Percentiles rank a stretch among this genome's conserved stretches.
phyloP scores from a whole-genome alignment of 2,888 invertebrate genomes.

The Hyalella azteca region DNA sequence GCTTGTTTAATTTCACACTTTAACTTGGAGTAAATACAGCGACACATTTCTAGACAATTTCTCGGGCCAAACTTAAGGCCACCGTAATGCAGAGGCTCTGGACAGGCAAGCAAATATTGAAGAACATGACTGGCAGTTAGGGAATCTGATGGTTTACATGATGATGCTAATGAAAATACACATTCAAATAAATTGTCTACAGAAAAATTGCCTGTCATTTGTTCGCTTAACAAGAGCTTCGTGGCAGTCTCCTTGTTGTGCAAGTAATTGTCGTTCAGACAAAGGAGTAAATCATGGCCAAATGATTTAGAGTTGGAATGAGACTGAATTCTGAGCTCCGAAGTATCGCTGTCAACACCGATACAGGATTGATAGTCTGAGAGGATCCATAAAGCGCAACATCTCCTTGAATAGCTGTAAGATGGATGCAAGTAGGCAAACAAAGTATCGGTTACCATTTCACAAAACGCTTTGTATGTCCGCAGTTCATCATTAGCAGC shows the following conservation, averaged over 20 bases:
- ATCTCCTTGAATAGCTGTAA: background rate
- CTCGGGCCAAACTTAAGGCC: background rate
- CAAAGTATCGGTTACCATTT: background rate
- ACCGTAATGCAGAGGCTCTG: background rate
- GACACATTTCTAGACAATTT: conserved; percentile 27
- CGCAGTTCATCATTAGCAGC: background rate
- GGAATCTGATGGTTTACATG: conserved; percentile 54
- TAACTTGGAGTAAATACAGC: conserved; percentile 40
- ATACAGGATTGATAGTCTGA: background rate
- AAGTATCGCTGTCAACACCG: background rate
- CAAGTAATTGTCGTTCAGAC: conserved; percentile 53
- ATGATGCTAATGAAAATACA: conserved; percentile 46
- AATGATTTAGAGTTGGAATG: background rate
- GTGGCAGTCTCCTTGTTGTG: conserved; percentile 54
- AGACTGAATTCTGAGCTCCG: background rate
- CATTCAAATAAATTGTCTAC: conserved; percentile 31
- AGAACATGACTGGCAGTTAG: conserved; percentile 54
- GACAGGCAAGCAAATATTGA: conserved; percentile 30
- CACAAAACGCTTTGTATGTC: conserved; percentile 1
- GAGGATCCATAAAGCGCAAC: conserved; percentile 3
- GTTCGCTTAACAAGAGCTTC: conserved; percentile 38
- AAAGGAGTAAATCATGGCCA: background rate
- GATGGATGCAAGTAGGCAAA: background rate
- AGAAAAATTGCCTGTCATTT: background rate
- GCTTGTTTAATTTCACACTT: conserved; percentile 47